Conservation (phyloP, 2,888 invertebrate genomes). For the Thecophora atra region DNA sequence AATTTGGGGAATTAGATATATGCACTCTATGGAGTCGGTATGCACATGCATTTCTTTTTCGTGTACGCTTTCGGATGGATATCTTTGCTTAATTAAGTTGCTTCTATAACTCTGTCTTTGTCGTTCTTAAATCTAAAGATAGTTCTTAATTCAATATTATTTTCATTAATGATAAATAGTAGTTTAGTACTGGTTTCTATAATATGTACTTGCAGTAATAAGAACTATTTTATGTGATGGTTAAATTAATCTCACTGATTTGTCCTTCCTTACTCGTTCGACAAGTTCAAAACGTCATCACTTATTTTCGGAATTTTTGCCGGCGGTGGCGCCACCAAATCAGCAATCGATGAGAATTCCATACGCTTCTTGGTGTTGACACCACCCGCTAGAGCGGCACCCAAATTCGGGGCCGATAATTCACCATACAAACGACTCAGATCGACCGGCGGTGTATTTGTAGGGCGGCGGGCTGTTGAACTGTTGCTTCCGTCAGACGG, state of each 20-base stretch:
- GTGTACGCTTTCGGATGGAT: too few species aligned
- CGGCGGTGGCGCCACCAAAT: slow-evolving; percentile 68
- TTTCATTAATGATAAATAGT: too few species aligned
- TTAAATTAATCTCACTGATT: background rate
- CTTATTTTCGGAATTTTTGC: slow-evolving; percentile 71
- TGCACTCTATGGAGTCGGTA: too few species aligned
- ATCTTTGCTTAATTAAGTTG: too few species aligned
- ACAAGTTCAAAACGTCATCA: slow-evolving; percentile 63
- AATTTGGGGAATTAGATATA: too few species aligned
- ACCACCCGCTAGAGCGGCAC: slow-evolving; percentile 44
- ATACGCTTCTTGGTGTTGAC: slow-evolving; percentile 63
- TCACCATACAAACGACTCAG: slow-evolving; percentile 63
- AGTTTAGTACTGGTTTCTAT: too few species aligned
- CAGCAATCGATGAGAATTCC: slow-evolving; percentile 66
- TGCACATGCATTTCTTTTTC: too few species aligned
- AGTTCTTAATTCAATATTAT: too few species aligned
- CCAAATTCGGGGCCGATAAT: slow-evolving; percentile 55
- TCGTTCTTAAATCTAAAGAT: background rate
- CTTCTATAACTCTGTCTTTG: too few species aligned
- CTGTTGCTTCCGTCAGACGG: slow-evolving; percentile 61
- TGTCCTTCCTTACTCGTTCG: slow-evolving; percentile 56
- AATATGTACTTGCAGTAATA: too few species aligned
- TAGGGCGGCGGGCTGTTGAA: slow-evolving; percentile 58
- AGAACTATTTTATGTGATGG: background rate
- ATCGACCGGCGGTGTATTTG: slow-evolving; percentile 63